Base-by-base conservation (phyloP, 92 coral and sea anemone species). In the Porites rus region DNA sequence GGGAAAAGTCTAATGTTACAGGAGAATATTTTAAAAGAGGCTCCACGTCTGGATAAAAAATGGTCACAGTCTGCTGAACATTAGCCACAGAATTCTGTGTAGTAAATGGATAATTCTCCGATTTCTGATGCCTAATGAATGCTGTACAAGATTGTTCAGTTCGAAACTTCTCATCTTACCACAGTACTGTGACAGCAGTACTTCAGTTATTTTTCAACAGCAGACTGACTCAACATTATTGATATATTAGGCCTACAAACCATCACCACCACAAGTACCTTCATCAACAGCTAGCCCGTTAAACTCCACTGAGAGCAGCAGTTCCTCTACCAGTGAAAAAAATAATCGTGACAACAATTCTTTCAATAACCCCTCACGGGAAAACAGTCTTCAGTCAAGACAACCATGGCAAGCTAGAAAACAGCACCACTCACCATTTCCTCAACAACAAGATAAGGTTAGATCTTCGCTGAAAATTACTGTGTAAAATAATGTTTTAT, bases 251-350 rank as follows among this genome's bases (percentile, higher is more conserved):
- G 17, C 84, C 38, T 79, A 58, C n/a, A 78, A 81, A 43, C 92
- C 75, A 80, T 85, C 87, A 31, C 92, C 87, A 53, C 82, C 86
- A 22, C 51, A 81, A 78, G 74, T 50, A 61, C 75, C 92, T 53
- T 61, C 84, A 46, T 80, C 80, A 51, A 72, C 87, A n/a, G 79
- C 87, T 20, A 87, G 87, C 75, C 21, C 65, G 21, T 17, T 73
- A 1, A 87, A 65, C 66, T 53, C 87, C 20, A 43, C 76, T 72
- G 79, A 72, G 65, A 72, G 54, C 56, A 64, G n/a, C n/a, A 60
- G 38, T 13, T 61, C 87, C 7, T 14, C 87, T 17, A 11, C 82
- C 53, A 43, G 28, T 62, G 80, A 83, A 83, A 66, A 74, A 31
- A 66, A 74, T 20, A 51, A 66, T 20, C 17, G 16, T 74, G 72